Percentiles rank a stretch among this genome's conserved stretches.
Evolutionary conservation across 1,140 invertebrate genomes (phyloP).

Genomic region (Zaprionus gabonicus): DNA sequence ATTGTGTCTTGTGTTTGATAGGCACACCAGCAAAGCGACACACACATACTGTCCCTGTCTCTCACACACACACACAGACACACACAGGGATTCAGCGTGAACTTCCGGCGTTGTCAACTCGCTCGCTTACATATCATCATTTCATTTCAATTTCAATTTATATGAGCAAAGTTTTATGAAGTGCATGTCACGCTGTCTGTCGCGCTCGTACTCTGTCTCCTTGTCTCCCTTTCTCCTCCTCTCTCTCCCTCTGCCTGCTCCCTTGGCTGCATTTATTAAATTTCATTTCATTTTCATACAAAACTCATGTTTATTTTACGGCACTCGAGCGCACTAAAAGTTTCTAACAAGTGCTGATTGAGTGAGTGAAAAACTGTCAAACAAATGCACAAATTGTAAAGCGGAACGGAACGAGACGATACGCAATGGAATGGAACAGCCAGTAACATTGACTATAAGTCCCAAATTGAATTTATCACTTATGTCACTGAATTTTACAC

Average conservation of each 20-base stretch:
- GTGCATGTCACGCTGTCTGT: slow-evolving; percentile 74
- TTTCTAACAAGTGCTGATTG: slow-evolving; percentile 79
- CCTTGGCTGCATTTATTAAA: slow-evolving; percentile 71
- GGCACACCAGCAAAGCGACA: slow-evolving; percentile 35
- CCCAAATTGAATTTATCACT: slow-evolving; percentile 71
- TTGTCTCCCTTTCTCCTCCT: too few relatives aligned
- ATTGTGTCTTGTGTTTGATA: slow-evolving; percentile 59
- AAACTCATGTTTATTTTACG: slow-evolving; percentile 78
- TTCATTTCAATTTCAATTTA: slow-evolving; percentile 79
- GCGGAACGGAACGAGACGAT: slow-evolving; percentile 5
- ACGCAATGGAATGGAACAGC: slow-evolving; percentile 14
- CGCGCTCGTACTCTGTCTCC: slow-evolving; percentile 5
- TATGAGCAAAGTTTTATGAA: slow-evolving; percentile 81
- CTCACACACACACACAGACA: neutral
- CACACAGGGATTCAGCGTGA: slow-evolving; percentile 22
- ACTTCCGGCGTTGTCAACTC: slow-evolving; percentile 43
- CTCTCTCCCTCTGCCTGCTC: neutral
- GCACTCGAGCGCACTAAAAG: slow-evolving; percentile 66
- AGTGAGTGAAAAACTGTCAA: slow-evolving; percentile 75
- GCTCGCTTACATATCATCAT: slow-evolving; percentile 56
- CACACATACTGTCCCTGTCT: neutral
- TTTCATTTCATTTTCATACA: slow-evolving; percentile 72
- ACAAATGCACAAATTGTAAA: slow-evolving; percentile 43
- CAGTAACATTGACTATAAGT: slow-evolving; percentile 52
- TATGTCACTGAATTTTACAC: slow-evolving; percentile 43